Base-by-base conservation (phyloP, 2,888 invertebrate species). In the Baccha elongata region DNA sequence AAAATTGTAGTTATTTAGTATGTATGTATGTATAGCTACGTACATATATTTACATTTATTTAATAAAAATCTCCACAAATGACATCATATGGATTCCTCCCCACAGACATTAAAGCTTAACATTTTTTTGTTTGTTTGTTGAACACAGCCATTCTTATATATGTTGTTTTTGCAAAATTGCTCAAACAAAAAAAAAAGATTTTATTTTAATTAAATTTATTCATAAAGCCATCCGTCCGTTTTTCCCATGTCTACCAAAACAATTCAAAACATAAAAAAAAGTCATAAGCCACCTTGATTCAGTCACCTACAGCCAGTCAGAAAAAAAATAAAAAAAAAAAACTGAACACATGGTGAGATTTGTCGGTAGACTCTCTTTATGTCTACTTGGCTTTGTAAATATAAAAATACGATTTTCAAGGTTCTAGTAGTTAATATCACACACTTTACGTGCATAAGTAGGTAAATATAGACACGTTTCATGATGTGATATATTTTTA, bases 51-150 rank as follows among this genome's bases (percentile, higher is more conserved):
- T 21, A 23, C 11, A 5, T 35, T 53, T 26, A n/a, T n/a, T n/a
- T n/a, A n/a, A n/a, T 15, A n/a, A 35, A 17, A 69, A 67, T 72
- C 69, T 71, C 32, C 8, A 53, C 44, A 69, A 40, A 58, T 80
- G 80, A 75, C 74, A 80, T 75, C 74, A 80, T 80, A 68, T 80
- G 29, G 32, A 73, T 44, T 72, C 17, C 11, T 46, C 29, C 35
- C 44, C 40, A 15, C 5, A 32, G 6, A 42, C 50, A 42, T 53
- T 21, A n/a, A n/a, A n/a, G n/a, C n/a, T n/a, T n/a, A n/a, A n/a
- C n/a, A n/a, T n/a, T n/a, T n/a, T n/a, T n/a, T n/a, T n/a, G n/a
- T n/a, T n/a, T n/a, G n/a, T 19, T 2, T 29, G 15, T 8, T 52
- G 7, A 40, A 21, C 42, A 32, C 42, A 19, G 29, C 7, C 60